Evolutionary conservation across 2,113 vertebrate species (phyloP).

Genomic region (Uropsilus gracilis): DNA sequence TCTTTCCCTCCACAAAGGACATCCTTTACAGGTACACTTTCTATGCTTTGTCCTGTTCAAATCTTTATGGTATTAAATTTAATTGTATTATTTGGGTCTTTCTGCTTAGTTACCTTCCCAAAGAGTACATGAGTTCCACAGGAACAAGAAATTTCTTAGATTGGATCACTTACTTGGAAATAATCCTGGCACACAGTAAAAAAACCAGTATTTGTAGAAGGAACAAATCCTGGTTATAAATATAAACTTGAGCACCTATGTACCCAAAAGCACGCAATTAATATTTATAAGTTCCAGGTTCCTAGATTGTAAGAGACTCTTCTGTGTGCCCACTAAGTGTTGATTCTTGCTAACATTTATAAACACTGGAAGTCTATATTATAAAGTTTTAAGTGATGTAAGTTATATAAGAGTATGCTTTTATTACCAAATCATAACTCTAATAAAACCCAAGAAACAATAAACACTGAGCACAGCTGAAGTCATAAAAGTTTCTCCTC

Average conservation of each 20-base stretch:
- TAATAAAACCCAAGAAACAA: conserved; percentile 28
- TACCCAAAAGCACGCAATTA: neutral
- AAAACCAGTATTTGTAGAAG: neutral
- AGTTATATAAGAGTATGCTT: neutral
- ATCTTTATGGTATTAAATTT: neutral
- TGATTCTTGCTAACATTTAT: neutral
- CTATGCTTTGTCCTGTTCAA: neutral
- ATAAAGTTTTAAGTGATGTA: neutral
- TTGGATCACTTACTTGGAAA: neutral
- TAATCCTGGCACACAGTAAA: neutral
- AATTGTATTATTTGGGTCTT: neutral
- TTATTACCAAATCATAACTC: neutral
- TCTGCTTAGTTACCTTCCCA: neutral
- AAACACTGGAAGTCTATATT: neutral
- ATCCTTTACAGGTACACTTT: conserved; percentile 11
- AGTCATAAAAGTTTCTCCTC: neutral
- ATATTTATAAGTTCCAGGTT: neutral
- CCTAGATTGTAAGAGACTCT: neutral
- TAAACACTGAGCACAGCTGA: conserved; percentile 20
- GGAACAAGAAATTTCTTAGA: neutral
- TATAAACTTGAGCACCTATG: neutral
- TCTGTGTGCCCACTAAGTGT: neutral
- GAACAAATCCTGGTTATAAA: conserved; percentile 3
- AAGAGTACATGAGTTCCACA: neutral
- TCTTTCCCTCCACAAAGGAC: neutral